These are phyloP conservation scores for Xylota sylvarum DNA, from an alignment of 2,888 invertebrate genomes.

Conservation along the genomic window DNA sequence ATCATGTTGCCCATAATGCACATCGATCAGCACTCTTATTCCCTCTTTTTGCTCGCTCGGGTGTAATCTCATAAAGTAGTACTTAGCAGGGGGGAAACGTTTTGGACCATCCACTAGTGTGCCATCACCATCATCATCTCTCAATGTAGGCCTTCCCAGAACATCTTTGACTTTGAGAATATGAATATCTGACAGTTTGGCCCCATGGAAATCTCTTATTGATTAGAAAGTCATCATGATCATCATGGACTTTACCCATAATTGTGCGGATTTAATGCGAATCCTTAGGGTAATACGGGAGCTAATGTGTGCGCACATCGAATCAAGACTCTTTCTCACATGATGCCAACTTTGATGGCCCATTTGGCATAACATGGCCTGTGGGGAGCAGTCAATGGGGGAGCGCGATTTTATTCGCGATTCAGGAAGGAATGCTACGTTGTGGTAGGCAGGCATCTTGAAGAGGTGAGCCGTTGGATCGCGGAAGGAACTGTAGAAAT, in stretches of 20 bases:
- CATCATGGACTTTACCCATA: slow-evolving; percentile 37
- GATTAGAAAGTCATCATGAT: slow-evolving; percentile 60
- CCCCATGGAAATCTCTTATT: slow-evolving; percentile 36
- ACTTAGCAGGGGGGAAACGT: slow-evolving; percentile 9
- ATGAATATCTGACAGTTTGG: background rate
- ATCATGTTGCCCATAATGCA: background rate
- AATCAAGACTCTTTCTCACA: slow-evolving; percentile 32
- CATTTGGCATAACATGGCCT: slow-evolving; percentile 37
- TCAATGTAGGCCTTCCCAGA: background rate
- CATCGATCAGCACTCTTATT: background rate
- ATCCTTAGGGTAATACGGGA: slow-evolving; percentile 62
- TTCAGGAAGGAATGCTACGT: slow-evolving; percentile 32
- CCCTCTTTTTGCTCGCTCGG: background rate
- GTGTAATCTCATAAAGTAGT: slow-evolving; percentile 18
- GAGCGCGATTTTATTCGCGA: background rate
- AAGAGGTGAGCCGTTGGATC: slow-evolving; percentile 35
- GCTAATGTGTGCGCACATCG: slow-evolving; percentile 14
- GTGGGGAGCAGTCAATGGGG: slow-evolving; percentile 21
- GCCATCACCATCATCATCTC: slow-evolving; percentile 58
- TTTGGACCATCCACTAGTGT: slow-evolving; percentile 18
- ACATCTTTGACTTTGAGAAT: background rate
- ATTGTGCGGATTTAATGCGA: slow-evolving; percentile 43
- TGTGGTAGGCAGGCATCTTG: background rate
- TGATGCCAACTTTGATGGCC: slow-evolving; percentile 41
- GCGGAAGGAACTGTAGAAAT: slow-evolving; percentile 72